Evolutionary conservation across 2,888 invertebrate species (phyloP), one percentile per base, ranked within the genome.

Genomic region (Eupithecia centaureata): DNA sequence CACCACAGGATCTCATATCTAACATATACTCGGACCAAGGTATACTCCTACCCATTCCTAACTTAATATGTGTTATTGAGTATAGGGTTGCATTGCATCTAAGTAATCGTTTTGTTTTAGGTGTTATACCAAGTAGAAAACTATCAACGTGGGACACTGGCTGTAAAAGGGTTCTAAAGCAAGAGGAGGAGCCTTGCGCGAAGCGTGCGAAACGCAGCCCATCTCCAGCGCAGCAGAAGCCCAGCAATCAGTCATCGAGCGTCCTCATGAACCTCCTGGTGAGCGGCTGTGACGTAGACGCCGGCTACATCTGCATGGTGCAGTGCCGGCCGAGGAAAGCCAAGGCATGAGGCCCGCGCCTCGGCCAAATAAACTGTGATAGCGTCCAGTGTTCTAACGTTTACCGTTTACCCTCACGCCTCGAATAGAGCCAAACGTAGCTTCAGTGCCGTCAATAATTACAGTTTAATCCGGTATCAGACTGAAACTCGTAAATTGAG

Each of bases 211-310:
- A 88, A 77, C 92, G 87, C 75, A 92, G 90, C 77, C 90, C 91
- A 5, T 90, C 91, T 1, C 89, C 91, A 13, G 79, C 80, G 15
- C 79, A 79, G 66, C 72, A 79, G 63, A 77, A 82, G 63, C 76
- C 84, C 25, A 78, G 75, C 64, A 94, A 94, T 72, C 94, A 94
- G 68, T 95, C 95, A 65, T 96, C 95, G 77, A 96, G 97, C 89
- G 98, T 98, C 85, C 95, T 98, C 84, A 97, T 98, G 96, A 98
- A 98, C 94, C 95, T 98, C 79, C 95, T 98, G 94, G 97, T 98
- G 93, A 98, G 97, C 94, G 98, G 98, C 82, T 98, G 98, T 91
- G 98, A 98, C 91, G 96, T 97, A 87, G 97, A 97, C 93, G 97
- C 98, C 78, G 98, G 98, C 77, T 98, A 98, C 90, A 95, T 96